A percentile compares a stretch with the other conserved stretches of the same genome.
These are phyloP conservation scores for Tachuris rubrigastra DNA, from an alignment of 2,113 vertebrate species.

Conservation along the genomic window DNA sequence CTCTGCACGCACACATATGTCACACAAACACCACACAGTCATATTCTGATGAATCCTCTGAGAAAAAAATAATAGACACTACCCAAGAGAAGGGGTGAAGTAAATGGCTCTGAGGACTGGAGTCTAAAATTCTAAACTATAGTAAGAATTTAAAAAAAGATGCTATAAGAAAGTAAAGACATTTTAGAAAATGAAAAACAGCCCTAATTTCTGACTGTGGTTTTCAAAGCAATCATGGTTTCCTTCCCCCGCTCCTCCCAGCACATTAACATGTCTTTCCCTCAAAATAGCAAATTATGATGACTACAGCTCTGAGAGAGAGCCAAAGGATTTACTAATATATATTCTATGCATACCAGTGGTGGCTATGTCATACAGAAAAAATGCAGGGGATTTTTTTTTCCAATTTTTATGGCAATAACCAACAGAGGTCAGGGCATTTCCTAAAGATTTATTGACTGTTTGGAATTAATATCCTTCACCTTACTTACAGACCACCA, in stretches of 20 bases:
- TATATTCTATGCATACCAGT: constrained; percentile 12
- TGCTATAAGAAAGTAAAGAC: neutral
- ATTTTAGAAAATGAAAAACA: neutral
- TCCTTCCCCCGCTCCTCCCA: neutral
- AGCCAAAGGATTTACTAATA: constrained; percentile 20
- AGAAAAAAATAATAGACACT: neutral
- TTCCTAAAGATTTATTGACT: constrained; percentile 5
- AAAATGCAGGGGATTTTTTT: constrained; percentile 3
- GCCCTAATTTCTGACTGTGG: neutral
- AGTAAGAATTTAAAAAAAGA: neutral
- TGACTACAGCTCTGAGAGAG: neutral
- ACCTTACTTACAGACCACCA: neutral
- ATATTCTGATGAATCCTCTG: neutral
- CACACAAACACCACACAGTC: neutral
- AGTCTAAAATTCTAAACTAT: neutral
- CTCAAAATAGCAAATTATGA: neutral
- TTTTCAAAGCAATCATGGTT: neutral
- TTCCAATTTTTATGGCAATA: neutral
- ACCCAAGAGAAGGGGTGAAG: neutral
- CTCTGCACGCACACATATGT: neutral
- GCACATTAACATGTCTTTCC: neutral
- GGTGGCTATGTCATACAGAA: constrained; percentile 16
- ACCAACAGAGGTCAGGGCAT: neutral
- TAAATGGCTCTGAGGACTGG: neutral
- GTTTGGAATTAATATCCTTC: neutral